Base-by-base conservation (phyloP, 2,113 vertebrate genomes). In the Lanius ludovicianus region DNA sequence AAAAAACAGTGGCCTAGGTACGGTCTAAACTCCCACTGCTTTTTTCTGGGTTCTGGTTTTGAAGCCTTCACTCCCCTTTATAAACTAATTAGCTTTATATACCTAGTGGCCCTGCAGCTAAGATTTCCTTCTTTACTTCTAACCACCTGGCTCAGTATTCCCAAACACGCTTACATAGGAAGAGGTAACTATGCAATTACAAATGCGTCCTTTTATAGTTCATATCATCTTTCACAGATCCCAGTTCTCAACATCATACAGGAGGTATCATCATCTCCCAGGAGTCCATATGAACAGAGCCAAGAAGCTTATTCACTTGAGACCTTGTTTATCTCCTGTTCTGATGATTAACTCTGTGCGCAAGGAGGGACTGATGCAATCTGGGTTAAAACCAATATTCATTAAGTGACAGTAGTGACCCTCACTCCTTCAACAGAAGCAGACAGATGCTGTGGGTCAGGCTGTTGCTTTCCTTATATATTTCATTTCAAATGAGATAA, bases 271-370 rank as follows among this genome's bases (percentile, higher is more conserved):
- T 90, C 83, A 33, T 68, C 73, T 89, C 86, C 69, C 80, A 76
- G 83, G 80, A 89, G 80, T 64, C 80, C 76, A 49, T 11, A 84
- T 62, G 41, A 94, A 79, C 16, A 50, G 49, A 92, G 71, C 60
- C 90, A 90, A 93, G 95, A 82, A 84, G 78, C 75, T 96, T 90
- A 90, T 93, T 96, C 95, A 89, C 80, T 89, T 67, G 79, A 94
- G 83, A 95, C 68, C 56, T 84, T 92, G 83, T 93, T 96, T 96
- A 90, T 94, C 88, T 92, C 49, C 69, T 56, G 57, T 84, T 87
- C 83, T 93, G 80, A 84, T 94, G 88, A 94, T 89, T 94, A 97
- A 96, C 80, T 68, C 4, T 1, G 65, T 81, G 90, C 94, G 76
- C 65, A 75, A 92, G 69, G 41, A 89, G 46, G 57, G 37, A 63